phyloP scores from a whole-genome alignment of 1,140 invertebrate genomes.

The Doryteuthis pealeii region DNA sequence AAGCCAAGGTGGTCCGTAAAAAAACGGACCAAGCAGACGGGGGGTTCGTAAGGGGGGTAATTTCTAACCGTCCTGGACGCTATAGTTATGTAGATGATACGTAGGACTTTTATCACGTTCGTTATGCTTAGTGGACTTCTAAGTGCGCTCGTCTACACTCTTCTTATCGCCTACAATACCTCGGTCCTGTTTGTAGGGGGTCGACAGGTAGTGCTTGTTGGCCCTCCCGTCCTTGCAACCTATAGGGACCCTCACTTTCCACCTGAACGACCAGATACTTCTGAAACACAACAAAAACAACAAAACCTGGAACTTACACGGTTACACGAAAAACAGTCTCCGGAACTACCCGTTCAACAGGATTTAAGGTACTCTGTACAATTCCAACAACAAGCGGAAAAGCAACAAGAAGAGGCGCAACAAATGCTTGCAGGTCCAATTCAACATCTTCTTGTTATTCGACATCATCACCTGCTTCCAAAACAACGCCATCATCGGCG shows the following conservation, averaged over 20 bases:
- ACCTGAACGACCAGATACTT: background rate
- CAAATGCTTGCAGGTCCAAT: background rate
- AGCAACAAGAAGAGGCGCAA: no score
- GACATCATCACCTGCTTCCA: background rate
- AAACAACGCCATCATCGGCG: background rate
- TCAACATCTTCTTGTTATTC: background rate
- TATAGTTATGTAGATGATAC: constrained; percentile 7
- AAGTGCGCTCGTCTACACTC: constrained; percentile 7
- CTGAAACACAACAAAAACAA: background rate
- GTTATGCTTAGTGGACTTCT: constrained; percentile 1
- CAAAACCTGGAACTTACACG: background rate
- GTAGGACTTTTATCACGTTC: background rate
- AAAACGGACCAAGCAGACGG: no score
- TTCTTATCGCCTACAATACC: constrained; percentile 1
- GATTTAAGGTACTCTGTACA: no score
- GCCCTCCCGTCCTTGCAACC: background rate
- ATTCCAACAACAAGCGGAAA: no score
- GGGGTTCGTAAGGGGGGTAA: no score
- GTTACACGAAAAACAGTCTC: background rate
- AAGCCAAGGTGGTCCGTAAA: no score
- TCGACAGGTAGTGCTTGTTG: background rate
- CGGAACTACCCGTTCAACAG: background rate
- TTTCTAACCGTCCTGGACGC: no score
- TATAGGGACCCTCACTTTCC: background rate
- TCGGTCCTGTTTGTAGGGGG: background rate